These are phyloP conservation scores for Holacanthus passer DNA, from an alignment of 2,113 vertebrate genomes.

Conservation along the genomic window DNA sequence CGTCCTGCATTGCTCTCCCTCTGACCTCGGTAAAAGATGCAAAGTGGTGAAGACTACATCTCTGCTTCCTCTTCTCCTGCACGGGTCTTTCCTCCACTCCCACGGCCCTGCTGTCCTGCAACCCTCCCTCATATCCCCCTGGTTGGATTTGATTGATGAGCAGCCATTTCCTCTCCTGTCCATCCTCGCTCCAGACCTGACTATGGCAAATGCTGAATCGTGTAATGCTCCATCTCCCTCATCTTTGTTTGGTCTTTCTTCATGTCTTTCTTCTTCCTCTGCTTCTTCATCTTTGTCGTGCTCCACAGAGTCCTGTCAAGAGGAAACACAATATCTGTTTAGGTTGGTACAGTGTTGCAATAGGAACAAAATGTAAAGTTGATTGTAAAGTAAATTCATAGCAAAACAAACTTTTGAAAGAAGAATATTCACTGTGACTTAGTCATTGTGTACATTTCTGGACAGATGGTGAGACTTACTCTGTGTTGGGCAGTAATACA, in stretches of 20 bases:
- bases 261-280: constrained; percentile 38
- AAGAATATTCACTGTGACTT: neutral
- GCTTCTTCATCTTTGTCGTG: constrained; percentile 22
- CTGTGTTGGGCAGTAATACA: too few relatives aligned
- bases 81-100: constrained; percentile 41
- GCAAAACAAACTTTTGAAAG: neutral
- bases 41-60: constrained; percentile 54
- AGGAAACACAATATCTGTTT: constrained; percentile 21
- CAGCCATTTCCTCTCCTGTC: constrained; percentile 78
- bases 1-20: neutral
- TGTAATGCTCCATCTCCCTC: constrained; percentile 64
- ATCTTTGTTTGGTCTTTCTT: constrained; percentile 46
- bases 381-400: neutral
- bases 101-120: constrained; percentile 7
- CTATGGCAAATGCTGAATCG: constrained; percentile 57
- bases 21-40: constrained; percentile 48
- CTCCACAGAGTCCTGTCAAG: constrained; percentile 51
- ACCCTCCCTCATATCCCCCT: constrained; percentile 37
- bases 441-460: too few relatives aligned
- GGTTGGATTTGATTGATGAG: constrained; percentile 80
- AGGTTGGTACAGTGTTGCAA: neutral
- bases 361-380: too few relatives aligned
- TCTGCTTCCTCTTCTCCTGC: constrained; percentile 38
- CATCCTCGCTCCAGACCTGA: constrained; percentile 60
- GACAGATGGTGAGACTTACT: too few relatives aligned